phyloP scores from a whole-genome alignment of 2,888 invertebrate genomes.

The Lacanobia wlatinum region DNA sequence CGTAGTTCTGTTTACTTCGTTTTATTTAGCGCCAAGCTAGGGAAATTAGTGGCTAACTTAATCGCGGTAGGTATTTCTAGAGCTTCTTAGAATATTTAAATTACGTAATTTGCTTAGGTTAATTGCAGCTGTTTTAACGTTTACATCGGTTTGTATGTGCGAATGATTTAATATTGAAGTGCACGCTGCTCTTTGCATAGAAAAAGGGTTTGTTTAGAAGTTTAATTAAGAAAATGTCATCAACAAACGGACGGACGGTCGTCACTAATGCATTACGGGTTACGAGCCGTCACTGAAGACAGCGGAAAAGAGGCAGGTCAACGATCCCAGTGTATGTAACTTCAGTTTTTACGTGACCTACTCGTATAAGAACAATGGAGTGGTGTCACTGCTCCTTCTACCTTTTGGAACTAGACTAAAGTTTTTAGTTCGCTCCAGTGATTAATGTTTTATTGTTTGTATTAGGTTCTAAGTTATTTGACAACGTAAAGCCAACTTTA shows the following conservation, averaged over 20 bases:
- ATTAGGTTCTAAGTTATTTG: conserved; percentile 29
- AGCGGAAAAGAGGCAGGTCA: conserved; percentile 58
- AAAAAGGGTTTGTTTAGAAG: conserved; percentile 19
- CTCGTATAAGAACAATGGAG: conserved; percentile 60
- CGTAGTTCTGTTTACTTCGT: conserved; percentile 79
- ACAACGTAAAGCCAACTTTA: not conserved
- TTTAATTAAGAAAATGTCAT: conserved; percentile 56
- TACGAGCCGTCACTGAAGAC: conserved; percentile 44
- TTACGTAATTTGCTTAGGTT: conserved; percentile 56
- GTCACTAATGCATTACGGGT: conserved; percentile 51
- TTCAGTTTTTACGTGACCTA: conserved; percentile 61
- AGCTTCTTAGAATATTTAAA: conserved; percentile 62
- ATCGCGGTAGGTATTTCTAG: conserved; percentile 59
- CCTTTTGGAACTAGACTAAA: conserved; percentile 45
- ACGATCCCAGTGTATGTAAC: conserved; percentile 57
- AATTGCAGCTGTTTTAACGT: conserved; percentile 43
- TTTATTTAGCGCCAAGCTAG: conserved; percentile 76
- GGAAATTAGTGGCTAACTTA: conserved; percentile 67
- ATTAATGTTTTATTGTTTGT: conserved; percentile 33
- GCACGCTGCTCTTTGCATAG: conserved; percentile 11
- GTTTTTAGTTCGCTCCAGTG: conserved; percentile 38
- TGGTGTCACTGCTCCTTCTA: conserved; percentile 52
- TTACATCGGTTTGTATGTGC: conserved; percentile 33
- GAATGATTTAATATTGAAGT: conserved; percentile 30
- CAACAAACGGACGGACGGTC: conserved; percentile 35